A percentile compares a stretch with the other conserved stretches of the same genome.
These are phyloP conservation scores for Morinoia aosen DNA, from an alignment of 2,888 invertebrate genomes.

Conservation along the genomic window DNA sequence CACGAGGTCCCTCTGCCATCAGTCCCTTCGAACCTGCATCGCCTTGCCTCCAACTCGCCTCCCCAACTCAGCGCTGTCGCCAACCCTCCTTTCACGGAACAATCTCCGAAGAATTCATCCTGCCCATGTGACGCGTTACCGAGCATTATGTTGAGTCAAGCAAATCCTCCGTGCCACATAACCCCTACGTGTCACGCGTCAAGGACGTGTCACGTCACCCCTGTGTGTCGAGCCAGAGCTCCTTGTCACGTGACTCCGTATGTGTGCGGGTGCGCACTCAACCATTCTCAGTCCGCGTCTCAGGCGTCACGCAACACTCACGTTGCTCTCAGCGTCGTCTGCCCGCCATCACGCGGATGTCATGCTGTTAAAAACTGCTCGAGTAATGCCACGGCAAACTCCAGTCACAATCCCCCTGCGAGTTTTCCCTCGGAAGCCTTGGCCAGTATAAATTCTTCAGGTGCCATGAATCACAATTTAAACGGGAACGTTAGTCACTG, in stretches of 20 bases:
- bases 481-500: not conserved
- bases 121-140: conserved; percentile 19
- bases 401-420: not conserved
- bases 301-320: not conserved
- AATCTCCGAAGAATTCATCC: not conserved
- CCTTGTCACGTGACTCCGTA: conserved; percentile 33
- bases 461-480: conserved; percentile 5
- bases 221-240: conserved; percentile 21
- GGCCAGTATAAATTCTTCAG: not conserved
- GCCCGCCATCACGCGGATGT: not conserved
- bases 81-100: not conserved
- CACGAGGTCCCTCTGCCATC: conserved; percentile 54
- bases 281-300: not conserved
- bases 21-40: not conserved
- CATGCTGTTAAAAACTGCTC: not conserved
- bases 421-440: not conserved
- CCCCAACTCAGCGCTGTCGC: not conserved
- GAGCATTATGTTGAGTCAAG: not conserved
- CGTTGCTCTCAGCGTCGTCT: conserved; percentile 10
- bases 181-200: conserved; percentile 11
- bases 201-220: conserved; percentile 14
- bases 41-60: not conserved
- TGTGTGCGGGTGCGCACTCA: conserved; percentile 21
- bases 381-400: not conserved
- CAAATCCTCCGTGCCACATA: conserved; percentile 16